phyloP scores from a whole-genome alignment of 2,797 vertebrate species.

The Antennarius maculatus region DNA sequence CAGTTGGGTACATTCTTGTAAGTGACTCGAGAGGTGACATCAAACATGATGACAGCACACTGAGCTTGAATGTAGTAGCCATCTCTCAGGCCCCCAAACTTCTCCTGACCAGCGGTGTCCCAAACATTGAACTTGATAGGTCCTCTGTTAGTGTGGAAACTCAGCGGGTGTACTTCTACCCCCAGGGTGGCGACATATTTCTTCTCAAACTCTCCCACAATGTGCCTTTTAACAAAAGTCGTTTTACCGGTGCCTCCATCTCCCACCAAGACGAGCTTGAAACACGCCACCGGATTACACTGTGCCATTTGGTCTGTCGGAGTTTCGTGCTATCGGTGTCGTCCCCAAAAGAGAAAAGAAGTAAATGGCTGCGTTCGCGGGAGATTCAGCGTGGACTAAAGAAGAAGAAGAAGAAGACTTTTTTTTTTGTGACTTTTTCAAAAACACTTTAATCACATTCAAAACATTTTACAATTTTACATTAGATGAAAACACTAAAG shows the following conservation, averaged over 20 bases:
- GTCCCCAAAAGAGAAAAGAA: constrained; percentile 76
- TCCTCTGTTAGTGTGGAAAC: constrained; percentile 98
- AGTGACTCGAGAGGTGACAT: constrained; percentile 97
- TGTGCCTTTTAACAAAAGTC: constrained; percentile 96
- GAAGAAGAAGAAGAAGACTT: too few relatives aligned
- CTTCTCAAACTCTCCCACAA: constrained; percentile 99
- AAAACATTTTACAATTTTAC: too few relatives aligned
- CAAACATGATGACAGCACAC: constrained; percentile 99
- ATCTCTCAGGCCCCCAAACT: constrained; percentile 95
- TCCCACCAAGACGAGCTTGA: constrained; percentile 92
- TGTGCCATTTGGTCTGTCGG: constrained; percentile 75
- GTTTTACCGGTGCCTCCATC: constrained; percentile 98
- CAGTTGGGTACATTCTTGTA: constrained; percentile 99
- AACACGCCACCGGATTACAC: constrained; percentile 55
- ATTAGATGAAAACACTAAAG: too few relatives aligned
- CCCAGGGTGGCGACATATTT: constrained; percentile 99
- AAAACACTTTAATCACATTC: too few relatives aligned
- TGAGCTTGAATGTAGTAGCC: constrained; percentile 99
- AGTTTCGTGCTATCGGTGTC: constrained; percentile 65
- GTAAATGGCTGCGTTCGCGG: constrained; percentile 86
- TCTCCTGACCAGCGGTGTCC: constrained; percentile 99
- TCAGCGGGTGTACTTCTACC: constrained; percentile 95
- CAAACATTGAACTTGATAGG: constrained; percentile 97
- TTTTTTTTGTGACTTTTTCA: too few relatives aligned
- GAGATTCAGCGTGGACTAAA: constrained; percentile 80